phyloP scores from a whole-genome alignment of 2,113 vertebrate genomes.

The Galemys pyrenaicus region DNA sequence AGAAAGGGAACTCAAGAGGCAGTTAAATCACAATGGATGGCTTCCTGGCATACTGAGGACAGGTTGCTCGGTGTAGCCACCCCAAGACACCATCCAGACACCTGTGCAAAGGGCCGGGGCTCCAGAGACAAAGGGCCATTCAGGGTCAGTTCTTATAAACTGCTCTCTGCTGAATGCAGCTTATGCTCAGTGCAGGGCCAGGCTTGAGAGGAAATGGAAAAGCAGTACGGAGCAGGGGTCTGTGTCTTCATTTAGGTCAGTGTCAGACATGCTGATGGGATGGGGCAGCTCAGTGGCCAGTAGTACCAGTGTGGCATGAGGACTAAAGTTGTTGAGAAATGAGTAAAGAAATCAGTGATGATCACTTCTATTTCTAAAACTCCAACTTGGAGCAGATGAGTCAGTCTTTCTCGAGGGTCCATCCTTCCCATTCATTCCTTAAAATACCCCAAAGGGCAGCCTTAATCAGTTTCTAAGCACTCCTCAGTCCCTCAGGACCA shows the following conservation, averaged over 20 bases:
- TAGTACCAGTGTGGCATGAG: neutral
- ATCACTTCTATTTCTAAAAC: neutral
- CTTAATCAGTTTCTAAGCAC: accelerated
- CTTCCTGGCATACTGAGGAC: neutral
- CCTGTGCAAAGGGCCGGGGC: neutral
- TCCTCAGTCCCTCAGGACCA: neutral
- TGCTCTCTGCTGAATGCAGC: neutral
- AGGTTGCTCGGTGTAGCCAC: neutral
- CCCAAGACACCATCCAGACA: neutral
- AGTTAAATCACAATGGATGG: too few relatives aligned
- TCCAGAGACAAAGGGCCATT: neutral
- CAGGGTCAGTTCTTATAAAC: neutral
- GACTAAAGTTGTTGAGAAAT: neutral
- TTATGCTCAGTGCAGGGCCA: neutral
- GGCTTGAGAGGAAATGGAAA: neutral
- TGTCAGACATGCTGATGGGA: neutral
- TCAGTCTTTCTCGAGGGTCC: neutral
- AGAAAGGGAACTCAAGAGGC: neutral
- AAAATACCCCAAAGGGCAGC: neutral
- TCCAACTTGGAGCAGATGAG: neutral
- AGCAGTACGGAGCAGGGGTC: neutral
- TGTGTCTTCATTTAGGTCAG: neutral
- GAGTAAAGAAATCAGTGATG: neutral
- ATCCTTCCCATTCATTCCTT: neutral
- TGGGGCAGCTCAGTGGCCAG: neutral